phyloP scores from a whole-genome alignment of 1,140 invertebrate species.

The Teleogryllus occipitalis region DNA sequence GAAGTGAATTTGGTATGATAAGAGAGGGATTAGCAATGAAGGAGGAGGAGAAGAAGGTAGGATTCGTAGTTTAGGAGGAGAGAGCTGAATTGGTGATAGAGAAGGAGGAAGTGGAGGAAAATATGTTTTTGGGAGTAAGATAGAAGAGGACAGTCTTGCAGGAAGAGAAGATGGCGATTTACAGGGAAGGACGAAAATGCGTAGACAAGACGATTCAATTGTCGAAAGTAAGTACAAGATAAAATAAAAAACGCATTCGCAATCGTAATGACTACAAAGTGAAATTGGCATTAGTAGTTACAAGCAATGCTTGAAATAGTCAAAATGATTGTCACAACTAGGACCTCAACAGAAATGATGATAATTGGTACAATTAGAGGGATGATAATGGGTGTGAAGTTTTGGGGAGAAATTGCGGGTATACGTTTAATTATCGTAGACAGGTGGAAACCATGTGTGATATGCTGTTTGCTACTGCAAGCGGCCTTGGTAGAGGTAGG shows the following conservation, averaged over 20 bases:
- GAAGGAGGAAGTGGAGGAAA: background rate
- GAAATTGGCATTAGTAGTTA: too few relatives aligned
- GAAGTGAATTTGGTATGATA: background rate
- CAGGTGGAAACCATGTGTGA: too few relatives aligned
- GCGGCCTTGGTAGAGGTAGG: too few relatives aligned
- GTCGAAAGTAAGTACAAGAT: background rate
- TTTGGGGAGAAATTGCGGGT: too few relatives aligned
- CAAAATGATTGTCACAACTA: too few relatives aligned
- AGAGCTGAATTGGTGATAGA: background rate
- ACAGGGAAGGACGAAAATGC: background rate
- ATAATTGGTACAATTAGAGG: too few relatives aligned
- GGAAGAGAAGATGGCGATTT: background rate
- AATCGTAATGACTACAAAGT: too few relatives aligned
- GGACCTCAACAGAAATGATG: too few relatives aligned
- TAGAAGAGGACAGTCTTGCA: background rate
- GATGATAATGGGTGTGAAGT: too few relatives aligned
- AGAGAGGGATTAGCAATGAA: background rate
- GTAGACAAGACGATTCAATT: background rate
- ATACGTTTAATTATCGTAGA: too few relatives aligned
- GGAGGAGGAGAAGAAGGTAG: background rate
- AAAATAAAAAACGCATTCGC: background rate
- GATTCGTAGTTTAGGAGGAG: background rate
- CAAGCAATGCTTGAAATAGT: too few relatives aligned
- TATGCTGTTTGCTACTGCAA: too few relatives aligned
- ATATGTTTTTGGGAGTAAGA: background rate